Percentiles rank a stretch among this genome's conserved stretches.
Evolutionary conservation across 2,797 vertebrate genomes (phyloP).

Genomic region (Esox masquinongy): DNA sequence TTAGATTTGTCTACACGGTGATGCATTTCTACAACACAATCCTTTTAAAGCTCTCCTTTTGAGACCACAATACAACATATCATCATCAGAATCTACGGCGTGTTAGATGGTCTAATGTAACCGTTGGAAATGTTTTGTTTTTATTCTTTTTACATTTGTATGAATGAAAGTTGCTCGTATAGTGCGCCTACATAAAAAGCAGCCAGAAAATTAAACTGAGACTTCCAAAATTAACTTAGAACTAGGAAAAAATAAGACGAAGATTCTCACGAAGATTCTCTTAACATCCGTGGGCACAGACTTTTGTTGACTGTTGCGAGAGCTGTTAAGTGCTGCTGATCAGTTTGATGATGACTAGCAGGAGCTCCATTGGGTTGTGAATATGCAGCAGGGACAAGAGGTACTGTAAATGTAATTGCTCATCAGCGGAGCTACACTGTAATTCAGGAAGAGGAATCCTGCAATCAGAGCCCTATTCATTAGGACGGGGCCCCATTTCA

Average conservation of each 20-base stretch:
- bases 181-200: constrained; percentile 39
- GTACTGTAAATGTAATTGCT: constrained; percentile 69
- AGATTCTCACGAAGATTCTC: constrained; percentile 45
- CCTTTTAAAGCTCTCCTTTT: not conserved
- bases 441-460: constrained; percentile 66
- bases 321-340: not conserved
- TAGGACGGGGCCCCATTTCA: constrained; percentile 72
- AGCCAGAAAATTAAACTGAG: not conserved
- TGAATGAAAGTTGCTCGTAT: constrained; percentile 11
- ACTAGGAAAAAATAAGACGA: constrained; percentile 32
- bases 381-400: constrained; percentile 65
- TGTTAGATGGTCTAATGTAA: not conserved
- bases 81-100: not conserved
- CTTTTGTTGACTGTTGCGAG: constrained; percentile 73
- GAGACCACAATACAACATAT: not conserved
- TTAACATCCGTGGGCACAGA: constrained; percentile 60
- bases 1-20: not conserved
- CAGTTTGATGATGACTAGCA: constrained; percentile 66
- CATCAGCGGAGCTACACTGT: constrained; percentile 66
- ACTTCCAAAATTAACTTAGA: constrained; percentile 50
- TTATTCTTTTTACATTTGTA: not conserved
- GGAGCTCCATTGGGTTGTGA: constrained; percentile 57
- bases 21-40: not conserved
- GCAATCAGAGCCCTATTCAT: constrained; percentile 78
- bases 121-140: not conserved